phyloP scores from a whole-genome alignment of 2,113 vertebrate genomes.

The Rhinogobius similis region DNA sequence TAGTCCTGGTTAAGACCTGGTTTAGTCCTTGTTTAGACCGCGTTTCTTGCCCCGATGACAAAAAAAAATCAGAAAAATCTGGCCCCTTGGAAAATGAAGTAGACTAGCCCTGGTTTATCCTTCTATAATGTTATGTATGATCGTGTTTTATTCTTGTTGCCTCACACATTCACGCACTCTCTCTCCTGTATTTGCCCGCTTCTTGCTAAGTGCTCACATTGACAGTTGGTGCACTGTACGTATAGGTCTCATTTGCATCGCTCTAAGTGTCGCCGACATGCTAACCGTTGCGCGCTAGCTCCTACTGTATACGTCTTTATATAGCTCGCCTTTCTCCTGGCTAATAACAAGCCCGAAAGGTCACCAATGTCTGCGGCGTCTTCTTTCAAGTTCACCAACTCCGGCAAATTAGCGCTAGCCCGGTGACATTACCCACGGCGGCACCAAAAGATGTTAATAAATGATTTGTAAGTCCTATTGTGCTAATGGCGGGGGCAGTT shows the following conservation, averaged over 20 bases:
- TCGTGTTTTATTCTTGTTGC: too few species aligned
- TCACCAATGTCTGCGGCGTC: constrained; percentile 88
- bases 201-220: constrained; percentile 54
- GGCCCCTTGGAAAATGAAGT: too few species aligned
- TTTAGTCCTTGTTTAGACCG: too few species aligned
- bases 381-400: constrained; percentile 91
- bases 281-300: constrained; percentile 26
- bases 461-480: constrained; percentile 86
- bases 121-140: too few species aligned
- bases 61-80: too few species aligned
- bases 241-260: constrained; percentile 69
- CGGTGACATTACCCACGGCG: constrained; percentile 98
- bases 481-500: constrained; percentile 89
- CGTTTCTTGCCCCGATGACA: too few species aligned
- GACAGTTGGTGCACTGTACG: constrained; percentile 27
- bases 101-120: too few species aligned
- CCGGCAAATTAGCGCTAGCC: constrained; percentile 92
- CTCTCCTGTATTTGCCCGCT: constrained; percentile 6
- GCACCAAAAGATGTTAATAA: constrained; percentile 98
- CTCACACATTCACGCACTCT: constrained; percentile 5
- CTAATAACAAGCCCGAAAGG: constrained; percentile 89
- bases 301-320: constrained; percentile 71
- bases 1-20: too few species aligned
- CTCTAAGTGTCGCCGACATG: constrained; percentile 41
- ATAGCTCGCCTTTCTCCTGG: constrained; percentile 38